phyloP scores from a whole-genome alignment of 2,113 vertebrate species.

The Indicator maculatus region DNA sequence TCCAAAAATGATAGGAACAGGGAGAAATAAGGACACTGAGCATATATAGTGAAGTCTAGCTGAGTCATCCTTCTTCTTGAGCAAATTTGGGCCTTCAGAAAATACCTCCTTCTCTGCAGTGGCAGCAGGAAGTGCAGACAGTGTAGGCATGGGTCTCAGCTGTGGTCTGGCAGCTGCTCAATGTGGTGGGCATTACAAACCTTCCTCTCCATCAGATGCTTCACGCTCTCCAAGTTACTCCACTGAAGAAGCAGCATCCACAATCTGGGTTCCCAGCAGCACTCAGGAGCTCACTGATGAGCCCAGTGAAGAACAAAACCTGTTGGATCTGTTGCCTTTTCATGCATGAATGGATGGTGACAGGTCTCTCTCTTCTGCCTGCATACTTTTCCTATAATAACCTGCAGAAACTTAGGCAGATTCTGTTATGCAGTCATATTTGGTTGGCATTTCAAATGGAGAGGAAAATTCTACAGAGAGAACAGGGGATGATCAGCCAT shows the following conservation, averaged over 20 bases:
- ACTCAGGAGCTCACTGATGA: background rate
- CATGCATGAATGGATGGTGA: fast-evolving
- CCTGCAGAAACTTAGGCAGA: background rate
- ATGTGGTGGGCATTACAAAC: fast-evolving
- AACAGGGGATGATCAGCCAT: background rate
- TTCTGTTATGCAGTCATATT: background rate
- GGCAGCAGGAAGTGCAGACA: too few relatives aligned
- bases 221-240: background rate
- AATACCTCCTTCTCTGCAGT: background rate
- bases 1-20: background rate
- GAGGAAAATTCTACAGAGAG: background rate
- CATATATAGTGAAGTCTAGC: background rate
- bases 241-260: background rate
- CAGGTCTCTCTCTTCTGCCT: background rate
- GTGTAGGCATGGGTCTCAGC: background rate
- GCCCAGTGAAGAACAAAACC: fast-evolving
- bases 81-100: background rate
- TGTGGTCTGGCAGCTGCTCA: background rate
- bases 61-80: background rate
- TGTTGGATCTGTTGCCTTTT: background rate
- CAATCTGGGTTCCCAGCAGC: background rate
- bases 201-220: background rate
- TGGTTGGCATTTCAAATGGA: background rate
- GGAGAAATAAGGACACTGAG: background rate
- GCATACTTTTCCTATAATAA: background rate